Base-by-base conservation (phyloP, 53 echinoderm and acorn worm genomes). In the Paelopatides confundens region DNA sequence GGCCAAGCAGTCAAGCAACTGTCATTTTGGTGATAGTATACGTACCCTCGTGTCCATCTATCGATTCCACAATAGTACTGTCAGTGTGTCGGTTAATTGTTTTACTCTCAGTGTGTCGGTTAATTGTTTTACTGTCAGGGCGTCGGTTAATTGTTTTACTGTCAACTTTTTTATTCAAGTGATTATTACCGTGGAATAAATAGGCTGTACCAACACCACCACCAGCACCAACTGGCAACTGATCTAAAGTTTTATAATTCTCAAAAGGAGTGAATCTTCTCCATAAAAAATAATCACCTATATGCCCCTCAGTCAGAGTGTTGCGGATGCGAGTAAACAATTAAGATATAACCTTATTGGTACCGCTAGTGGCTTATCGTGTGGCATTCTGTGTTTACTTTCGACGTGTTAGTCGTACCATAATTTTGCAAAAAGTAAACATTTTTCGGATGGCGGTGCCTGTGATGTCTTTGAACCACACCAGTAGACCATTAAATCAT, bases 371-470 rank as follows among this genome's bases (percentile, higher is more conserved):
- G 5, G 58, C 58, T 58, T 58, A 58, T 58, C 58, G 58, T 58
- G 58, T 58, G 58, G 58, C 58, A 17, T 15, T 58, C 15, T 23
- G n/a, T 58, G 58, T 58, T 58, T 58, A 58, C 58, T 58, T 58
- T 58, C 58, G 21, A 58, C 58, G 58, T 58, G 58, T 58, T 58
- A 58, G 18, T 58, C n/a, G 58, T 58, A 58, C 58, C 58, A 58
- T 58, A 58, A 58, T 58, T 58, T 58, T 58, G n/a, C 58, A 58
- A 58, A 58, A 58, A 58, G 58, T 58, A 58, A 58, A 58, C 58
- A 58, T 58, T 18, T 58, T 58, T 58, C 21, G n/a, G 58, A 18
- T 58, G 58, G 17, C 58, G 58, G 58, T 58, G 58, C 58, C 58
- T 58, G 58, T 58, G 58, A 58, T 58, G 58, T 58, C 4, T 58